Percentiles rank a stretch among this genome's conserved stretches.
Evolutionary conservation across 2,888 invertebrate genomes (phyloP).

Genomic region (Octonoba sinensis): DNA sequence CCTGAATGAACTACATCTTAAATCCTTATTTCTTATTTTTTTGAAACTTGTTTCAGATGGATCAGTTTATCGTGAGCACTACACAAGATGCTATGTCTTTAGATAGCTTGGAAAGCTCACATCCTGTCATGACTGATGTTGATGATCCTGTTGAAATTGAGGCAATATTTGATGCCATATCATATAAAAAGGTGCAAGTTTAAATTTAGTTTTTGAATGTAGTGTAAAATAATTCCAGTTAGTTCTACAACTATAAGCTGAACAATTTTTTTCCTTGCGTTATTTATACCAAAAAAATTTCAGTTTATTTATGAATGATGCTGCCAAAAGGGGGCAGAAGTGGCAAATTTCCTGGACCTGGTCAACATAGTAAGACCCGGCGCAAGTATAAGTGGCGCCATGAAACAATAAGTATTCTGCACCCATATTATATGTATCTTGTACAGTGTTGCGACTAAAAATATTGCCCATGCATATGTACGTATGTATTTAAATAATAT

Average conservation of each 20-base stretch:
- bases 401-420: too few relatives aligned
- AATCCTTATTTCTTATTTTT: background rate
- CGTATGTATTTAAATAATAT: too few relatives aligned
- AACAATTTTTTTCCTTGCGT: background rate
- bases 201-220: background rate
- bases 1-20: background rate
- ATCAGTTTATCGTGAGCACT: slow-evolving; percentile 79
- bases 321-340: too few relatives aligned
- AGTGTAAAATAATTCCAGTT: too few relatives aligned
- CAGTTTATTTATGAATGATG: too few relatives aligned
- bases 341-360: too few relatives aligned
- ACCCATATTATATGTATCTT: too few relatives aligned
- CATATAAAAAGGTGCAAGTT: slow-evolving; percentile 78
- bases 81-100: slow-evolving; percentile 79
- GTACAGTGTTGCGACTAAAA: too few relatives aligned
- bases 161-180: slow-evolving; percentile 82
- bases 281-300: too few relatives aligned
- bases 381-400: too few relatives aligned
- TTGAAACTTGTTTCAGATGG: slow-evolving; percentile 77
- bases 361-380: too few relatives aligned
- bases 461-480: too few relatives aligned
- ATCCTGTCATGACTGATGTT: slow-evolving; percentile 79
- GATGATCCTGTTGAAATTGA: slow-evolving; percentile 80
- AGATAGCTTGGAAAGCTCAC: slow-evolving; percentile 80
- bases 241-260: background rate